Percentiles rank a stretch among this genome's conserved stretches.
phyloP scores from a whole-genome alignment of 2,113 vertebrate species.

The Ibidorhyncha struthersii region DNA sequence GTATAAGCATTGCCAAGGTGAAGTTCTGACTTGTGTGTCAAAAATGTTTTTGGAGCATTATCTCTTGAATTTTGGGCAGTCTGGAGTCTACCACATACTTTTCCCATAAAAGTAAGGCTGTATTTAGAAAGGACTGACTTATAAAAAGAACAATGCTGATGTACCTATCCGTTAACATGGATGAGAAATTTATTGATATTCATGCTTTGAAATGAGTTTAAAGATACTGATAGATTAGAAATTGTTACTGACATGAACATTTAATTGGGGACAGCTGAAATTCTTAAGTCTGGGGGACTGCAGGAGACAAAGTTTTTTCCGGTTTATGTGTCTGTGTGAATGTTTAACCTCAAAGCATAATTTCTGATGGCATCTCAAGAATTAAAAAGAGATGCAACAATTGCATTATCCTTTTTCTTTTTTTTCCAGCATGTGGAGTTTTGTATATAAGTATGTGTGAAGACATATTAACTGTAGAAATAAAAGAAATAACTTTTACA shows the following conservation, averaged over 20 bases:
- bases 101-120: background rate
- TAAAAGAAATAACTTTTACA: background rate
- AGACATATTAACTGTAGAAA: background rate
- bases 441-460: background rate
- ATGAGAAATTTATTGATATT: background rate
- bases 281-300: background rate
- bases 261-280: background rate
- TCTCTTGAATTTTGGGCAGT: background rate
- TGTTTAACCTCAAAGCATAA: background rate
- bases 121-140: background rate
- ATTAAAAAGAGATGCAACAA: background rate
- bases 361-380: background rate
- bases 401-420: background rate
- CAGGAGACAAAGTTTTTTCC: background rate
- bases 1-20: background rate
- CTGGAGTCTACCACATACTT: background rate
- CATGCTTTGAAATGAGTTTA: background rate
- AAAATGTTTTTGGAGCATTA: background rate
- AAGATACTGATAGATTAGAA: background rate
- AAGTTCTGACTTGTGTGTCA: background rate
- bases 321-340: background rate
- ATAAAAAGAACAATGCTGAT: background rate
- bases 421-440: background rate
- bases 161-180: background rate
- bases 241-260: background rate